Conservation (phyloP, 2,797 vertebrate genomes). For the Streptopelia turtur region DNA sequence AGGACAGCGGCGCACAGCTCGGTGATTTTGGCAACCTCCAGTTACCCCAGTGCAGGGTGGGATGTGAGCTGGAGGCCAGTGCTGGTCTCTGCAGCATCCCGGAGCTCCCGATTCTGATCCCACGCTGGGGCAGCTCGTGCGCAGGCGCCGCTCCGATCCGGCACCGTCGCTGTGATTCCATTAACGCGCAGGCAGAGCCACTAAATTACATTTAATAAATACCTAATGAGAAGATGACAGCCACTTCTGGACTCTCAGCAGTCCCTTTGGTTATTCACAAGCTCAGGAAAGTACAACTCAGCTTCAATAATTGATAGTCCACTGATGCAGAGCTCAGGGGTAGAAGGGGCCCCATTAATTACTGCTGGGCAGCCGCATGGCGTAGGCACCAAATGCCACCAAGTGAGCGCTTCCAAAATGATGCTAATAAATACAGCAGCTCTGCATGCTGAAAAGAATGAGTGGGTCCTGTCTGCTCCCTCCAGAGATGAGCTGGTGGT, state of each 20-base stretch:
- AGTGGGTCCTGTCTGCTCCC: neutral
- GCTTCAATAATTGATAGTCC: conserved; percentile 52
- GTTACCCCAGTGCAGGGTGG: neutral
- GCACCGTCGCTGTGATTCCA: neutral
- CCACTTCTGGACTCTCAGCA: conserved; percentile 29
- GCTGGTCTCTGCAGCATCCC: neutral
- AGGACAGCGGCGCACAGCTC: neutral
- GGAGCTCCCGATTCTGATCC: neutral
- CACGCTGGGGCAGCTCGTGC: accelerated
- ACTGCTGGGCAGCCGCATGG: neutral
- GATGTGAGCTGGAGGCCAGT: accelerated
- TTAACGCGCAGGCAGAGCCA: neutral
- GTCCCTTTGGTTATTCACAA: conserved; percentile 2
- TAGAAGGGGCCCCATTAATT: neutral
- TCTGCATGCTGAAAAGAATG: neutral
- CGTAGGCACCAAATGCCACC: neutral
- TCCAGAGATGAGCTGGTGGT: neutral
- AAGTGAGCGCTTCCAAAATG: neutral
- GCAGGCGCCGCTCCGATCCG: accelerated
- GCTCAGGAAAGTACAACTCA: neutral
- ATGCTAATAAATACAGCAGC: neutral
- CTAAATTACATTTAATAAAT: conserved; percentile 68
- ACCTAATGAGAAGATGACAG: conserved; percentile 61
- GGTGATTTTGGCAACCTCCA: neutral
- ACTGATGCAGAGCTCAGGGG: neutral